A percentile compares a stretch with the other conserved stretches of the same genome.
Evolutionary conservation across 2,113 vertebrate genomes (phyloP).

Genomic region (Athene noctua): DNA sequence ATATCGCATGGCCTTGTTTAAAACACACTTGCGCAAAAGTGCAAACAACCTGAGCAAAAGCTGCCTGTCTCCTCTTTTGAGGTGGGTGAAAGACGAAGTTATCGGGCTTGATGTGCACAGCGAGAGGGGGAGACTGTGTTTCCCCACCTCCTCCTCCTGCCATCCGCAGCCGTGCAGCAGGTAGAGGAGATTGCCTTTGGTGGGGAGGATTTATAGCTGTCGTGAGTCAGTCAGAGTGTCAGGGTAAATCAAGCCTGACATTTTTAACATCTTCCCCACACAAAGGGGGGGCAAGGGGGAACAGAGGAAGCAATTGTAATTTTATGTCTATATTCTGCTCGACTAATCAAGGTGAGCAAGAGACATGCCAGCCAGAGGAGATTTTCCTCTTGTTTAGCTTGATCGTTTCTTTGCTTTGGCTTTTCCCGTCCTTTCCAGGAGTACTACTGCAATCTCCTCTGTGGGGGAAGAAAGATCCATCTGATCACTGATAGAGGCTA

Average conservation of each 20-base stretch:
- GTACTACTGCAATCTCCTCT: not conserved
- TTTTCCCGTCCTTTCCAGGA: not conserved
- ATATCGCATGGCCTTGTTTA: not conserved
- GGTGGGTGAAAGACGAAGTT: not conserved
- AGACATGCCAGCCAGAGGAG: conserved; percentile 50
- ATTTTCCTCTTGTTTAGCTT: conserved; percentile 62
- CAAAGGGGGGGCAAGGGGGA: not conserved
- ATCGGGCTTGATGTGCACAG: not conserved
- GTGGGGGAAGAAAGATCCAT: not conserved
- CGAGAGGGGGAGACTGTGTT: not conserved
- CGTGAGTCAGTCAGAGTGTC: conserved; percentile 66
- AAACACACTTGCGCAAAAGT: not conserved
- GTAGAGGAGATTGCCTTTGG: conserved; percentile 47
- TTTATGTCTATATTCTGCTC: conserved; percentile 77
- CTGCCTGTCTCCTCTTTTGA: conserved; percentile 6
- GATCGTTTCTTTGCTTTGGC: conserved; percentile 34
- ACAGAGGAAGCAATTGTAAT: conserved; percentile 66
- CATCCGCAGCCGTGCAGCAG: not conserved
- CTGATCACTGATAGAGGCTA: not conserved
- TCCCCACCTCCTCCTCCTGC: not conserved
- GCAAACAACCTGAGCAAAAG: conserved; percentile 1
- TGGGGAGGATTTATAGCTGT: conserved; percentile 65
- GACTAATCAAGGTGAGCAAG: conserved; percentile 70
- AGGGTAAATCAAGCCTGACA: conserved; percentile 74
- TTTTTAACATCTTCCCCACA: conserved; percentile 68